Base-by-base conservation (phyloP, 2,797 vertebrate genomes). In the Alectoris magna region DNA sequence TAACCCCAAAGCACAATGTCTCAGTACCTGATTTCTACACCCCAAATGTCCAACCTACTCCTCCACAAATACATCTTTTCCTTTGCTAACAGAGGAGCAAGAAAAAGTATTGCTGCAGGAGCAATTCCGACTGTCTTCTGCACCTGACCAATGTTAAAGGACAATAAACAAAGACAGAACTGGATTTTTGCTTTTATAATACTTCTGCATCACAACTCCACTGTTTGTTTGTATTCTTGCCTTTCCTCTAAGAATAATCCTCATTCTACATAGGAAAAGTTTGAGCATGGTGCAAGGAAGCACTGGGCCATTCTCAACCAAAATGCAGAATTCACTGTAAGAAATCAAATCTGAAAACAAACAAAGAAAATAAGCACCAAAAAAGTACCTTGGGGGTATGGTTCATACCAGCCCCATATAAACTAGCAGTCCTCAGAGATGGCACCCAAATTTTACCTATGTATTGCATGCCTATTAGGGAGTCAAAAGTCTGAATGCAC, bases 41-140 rank as follows among this genome's bases (percentile, higher is more conserved):
- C 1, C 6, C 31, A 38, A 38, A 55, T 0, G 0, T 56, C 26
- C 51, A 24, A 12, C 29, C 7, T 9, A 14, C 18, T 73, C 16
- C 56, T 70, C 59, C 12, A 5, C n/a, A 22, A 34, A 14, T 13
- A 62, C 53, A 67, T 5, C 16, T 66, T 60, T 55, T 62, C 0
- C 0, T 68, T 21, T 82, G 48, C 31, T 66, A 49, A 58, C 0
- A 1, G n/a, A 27, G 41, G 31, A 84, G n/a, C 14, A 59, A 75
- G 5, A 44, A 86, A 27, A 73, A 73, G 7, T 22, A 67, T 16
- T 13, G 29, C 39, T 44, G 18, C 4, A 2, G 55, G 17, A 80
- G 24, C 17, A 55, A 39, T 70, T 49, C 4, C 58, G 10, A 51
- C 72, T 58, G 14, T 22, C 10, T 66, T 70, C 63, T 2, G 4